Base-by-base conservation (phyloP, 2,888 invertebrate genomes). In the Rhorus exstirpatorius region DNA sequence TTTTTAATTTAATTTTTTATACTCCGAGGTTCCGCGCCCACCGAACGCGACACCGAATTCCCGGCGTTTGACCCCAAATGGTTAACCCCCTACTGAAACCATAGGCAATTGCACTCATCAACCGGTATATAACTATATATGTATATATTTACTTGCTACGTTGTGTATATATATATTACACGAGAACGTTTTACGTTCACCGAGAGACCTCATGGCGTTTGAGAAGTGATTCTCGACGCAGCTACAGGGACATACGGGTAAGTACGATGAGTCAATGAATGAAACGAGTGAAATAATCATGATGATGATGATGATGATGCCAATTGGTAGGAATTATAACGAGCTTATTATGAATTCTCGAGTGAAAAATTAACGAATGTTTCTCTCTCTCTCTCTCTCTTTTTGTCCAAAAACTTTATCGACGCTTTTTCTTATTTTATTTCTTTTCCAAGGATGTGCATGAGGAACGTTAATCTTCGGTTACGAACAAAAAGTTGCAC, bases 71-170 rank as follows among this genome's bases (percentile, higher is more conserved):
- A 92, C 91, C 92, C 88, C 87, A 87, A 88, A 88, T 89, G n/a
- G 89, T 91, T 92, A 92, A 92, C n/a, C n/a, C 92, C 92, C 90
- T 90, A 88, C 88, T 90, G 88, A 88, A 90, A 89, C 89, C 89
- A 88, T 87, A 88, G 89, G 90, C 91, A 92, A 92, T 92, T 92
- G 91, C 90, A 91, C 89, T 92, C 89, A 90, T 91, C 91, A 89
- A 17, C 12, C n/a, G n/a, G n/a, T n/a, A n/a, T n/a, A n/a, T n/a
- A n/a, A n/a, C 21, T 65, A 65, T 41, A 10, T 38, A 26, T 41
- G 10, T 41, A 31, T 55, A 46, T 55, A 31, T 67, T 46, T 65
- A 65, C 53, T 63, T n/a, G n/a, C n/a, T n/a, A n/a, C n/a, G n/a
- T n/a, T n/a, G n/a, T n/a, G n/a, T n/a, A n/a, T n/a, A n/a, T n/a